phyloP scores from a whole-genome alignment of 2,797 vertebrate genomes.

The Galagoides demidoff region DNA sequence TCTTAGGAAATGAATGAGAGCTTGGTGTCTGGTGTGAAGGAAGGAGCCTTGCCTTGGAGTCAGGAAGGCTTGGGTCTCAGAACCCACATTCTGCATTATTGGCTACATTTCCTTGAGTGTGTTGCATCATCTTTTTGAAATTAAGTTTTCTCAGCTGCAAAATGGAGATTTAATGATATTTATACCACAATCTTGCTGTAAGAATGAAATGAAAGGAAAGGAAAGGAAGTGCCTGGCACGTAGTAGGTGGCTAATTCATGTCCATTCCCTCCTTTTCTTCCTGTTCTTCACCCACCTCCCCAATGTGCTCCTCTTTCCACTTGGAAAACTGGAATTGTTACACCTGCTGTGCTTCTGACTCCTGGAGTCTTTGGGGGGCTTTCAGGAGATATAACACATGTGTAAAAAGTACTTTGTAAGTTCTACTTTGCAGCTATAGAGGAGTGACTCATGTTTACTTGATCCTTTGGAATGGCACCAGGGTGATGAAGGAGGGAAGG shows the following conservation, averaged over 20 bases:
- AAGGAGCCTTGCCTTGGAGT: neutral
- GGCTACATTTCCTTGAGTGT: neutral
- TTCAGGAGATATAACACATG: neutral
- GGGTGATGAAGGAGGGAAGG: neutral
- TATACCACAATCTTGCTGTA: neutral
- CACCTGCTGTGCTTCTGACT: neutral
- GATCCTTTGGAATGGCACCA: neutral
- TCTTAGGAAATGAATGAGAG: neutral
- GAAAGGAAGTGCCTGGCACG: neutral
- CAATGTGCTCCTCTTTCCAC: neutral
- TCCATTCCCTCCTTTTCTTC: neutral
- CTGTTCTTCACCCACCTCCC: neutral
- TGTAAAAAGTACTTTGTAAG: neutral
- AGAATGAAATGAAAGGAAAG: neutral
- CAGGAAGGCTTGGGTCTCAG: neutral
- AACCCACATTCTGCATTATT: neutral
- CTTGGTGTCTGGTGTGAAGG: neutral
- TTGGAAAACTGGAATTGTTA: neutral
- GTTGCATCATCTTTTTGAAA: neutral
- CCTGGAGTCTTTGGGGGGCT: neutral
- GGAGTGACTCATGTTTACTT: neutral
- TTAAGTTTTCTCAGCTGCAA: neutral
- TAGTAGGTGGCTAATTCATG: neutral
- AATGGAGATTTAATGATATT: constrained; percentile 3
- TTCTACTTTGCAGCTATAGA: neutral